Conservation (phyloP, 1,140 invertebrate genomes). For the Zaprionus africanus region DNA sequence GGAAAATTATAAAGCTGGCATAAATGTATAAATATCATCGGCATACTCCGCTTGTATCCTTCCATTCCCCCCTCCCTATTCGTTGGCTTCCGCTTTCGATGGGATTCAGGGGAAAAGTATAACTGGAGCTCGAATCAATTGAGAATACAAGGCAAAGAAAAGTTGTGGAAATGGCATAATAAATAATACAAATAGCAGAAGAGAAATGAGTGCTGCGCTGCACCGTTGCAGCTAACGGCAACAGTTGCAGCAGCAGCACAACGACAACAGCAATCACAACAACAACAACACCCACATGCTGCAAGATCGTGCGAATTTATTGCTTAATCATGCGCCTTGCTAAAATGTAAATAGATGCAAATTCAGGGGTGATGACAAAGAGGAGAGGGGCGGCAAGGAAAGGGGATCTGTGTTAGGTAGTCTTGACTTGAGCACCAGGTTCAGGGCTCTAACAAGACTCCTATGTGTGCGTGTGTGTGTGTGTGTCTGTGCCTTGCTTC, state of each 20-base stretch:
- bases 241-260: slow-evolving; percentile 22
- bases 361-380: background rate
- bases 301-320: slow-evolving; percentile 70
- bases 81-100: slow-evolving; percentile 19
- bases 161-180: slow-evolving; percentile 12
- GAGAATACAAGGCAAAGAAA: slow-evolving; percentile 42
- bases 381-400: background rate
- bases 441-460: slow-evolving; percentile 44
- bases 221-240: slow-evolving; percentile 36
- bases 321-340: slow-evolving; percentile 72
- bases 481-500: background rate
- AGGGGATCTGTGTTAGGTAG: background rate
- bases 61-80: background rate
- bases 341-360: slow-evolving; percentile 71
- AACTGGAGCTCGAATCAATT: slow-evolving; percentile 57
- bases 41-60: background rate
- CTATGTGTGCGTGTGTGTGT: slow-evolving; percentile 14
- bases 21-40: too few relatives aligned
- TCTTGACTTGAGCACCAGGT: slow-evolving; percentile 12
- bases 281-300: slow-evolving; percentile 42
- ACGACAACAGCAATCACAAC: slow-evolving; percentile 14
- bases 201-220: slow-evolving; percentile 8
- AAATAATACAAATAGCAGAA: slow-evolving; percentile 33
- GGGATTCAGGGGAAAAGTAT: slow-evolving; percentile 38
- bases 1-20: too few relatives aligned